Evolutionary conservation across 37 sponge, comb jelly and placozoan species (phyloP).

Genomic region (Eunapius fragilis): DNA sequence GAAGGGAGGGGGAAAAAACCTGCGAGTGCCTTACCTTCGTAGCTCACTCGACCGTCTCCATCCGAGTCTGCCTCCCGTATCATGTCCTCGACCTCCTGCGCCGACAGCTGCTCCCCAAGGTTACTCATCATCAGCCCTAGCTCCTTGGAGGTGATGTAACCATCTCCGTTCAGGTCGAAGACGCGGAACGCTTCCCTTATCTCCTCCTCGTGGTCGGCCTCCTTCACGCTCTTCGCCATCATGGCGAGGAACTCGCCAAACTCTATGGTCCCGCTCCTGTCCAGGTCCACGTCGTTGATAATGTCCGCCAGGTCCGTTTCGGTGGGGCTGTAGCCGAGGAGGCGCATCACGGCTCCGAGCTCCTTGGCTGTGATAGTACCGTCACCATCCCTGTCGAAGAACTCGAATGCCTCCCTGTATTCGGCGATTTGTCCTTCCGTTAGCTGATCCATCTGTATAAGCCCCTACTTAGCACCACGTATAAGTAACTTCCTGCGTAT

Average conservation of each 20-base stretch:
- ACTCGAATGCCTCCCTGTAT: not conserved
- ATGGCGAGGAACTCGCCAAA: not conserved
- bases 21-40: not conserved
- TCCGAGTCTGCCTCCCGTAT: not conserved
- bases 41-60: not conserved
- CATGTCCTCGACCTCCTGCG: not conserved
- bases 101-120: not conserved
- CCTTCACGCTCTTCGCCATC: not conserved
- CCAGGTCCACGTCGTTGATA: not conserved
- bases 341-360: not conserved
- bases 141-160: not conserved
- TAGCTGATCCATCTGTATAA: not conserved
- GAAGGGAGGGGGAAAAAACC: too few species aligned
- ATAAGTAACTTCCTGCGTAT: too few species aligned
- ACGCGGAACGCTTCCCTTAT: not conserved
- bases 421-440: conserved; percentile 4
- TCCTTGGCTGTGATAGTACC: not conserved
- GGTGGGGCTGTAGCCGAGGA: not conserved
- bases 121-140: not conserved
- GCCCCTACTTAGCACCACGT: too few species aligned
- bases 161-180: not conserved
- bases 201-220: not conserved
- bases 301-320: not conserved
- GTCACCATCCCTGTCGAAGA: conserved; percentile 3
- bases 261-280: not conserved